Evolutionary conservation across 1,140 invertebrate genomes (phyloP).

Genomic region (Bombyx mori): DNA sequence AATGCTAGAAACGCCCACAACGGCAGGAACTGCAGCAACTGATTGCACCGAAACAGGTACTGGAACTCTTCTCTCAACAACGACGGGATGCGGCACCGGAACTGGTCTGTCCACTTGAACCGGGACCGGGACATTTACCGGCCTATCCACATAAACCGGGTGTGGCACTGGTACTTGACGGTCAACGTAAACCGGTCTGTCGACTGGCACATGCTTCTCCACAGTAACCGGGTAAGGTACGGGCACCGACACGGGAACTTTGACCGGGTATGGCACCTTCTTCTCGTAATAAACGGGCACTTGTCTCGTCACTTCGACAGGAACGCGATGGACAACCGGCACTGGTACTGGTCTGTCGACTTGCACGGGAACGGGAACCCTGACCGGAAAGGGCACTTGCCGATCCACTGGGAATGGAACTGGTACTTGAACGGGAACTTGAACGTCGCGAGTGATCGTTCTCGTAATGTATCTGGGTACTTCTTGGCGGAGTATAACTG

Average conservation of each 20-base stretch:
- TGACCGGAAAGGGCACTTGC: slow-evolving; percentile 49
- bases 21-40: slow-evolving; percentile 25
- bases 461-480: slow-evolving; percentile 71
- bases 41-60: slow-evolving; percentile 49
- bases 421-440: slow-evolving; percentile 74
- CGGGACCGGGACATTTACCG: slow-evolving; percentile 45
- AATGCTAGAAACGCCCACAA: slow-evolving; percentile 2
- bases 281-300: slow-evolving; percentile 71
- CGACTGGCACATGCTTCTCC: slow-evolving; percentile 54
- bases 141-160: slow-evolving; percentile 50
- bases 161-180: slow-evolving; percentile 54
- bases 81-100: slow-evolving; percentile 50
- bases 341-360: slow-evolving; percentile 53
- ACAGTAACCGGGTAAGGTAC: slow-evolving; percentile 58
- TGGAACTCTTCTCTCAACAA: slow-evolving; percentile 49
- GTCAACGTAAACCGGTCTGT: slow-evolving; percentile 59
- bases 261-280: slow-evolving; percentile 55
- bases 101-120: slow-evolving; percentile 57
- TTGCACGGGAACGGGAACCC: slow-evolving; percentile 70
- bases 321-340: slow-evolving; percentile 51
- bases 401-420: slow-evolving; percentile 68
- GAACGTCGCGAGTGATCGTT: slow-evolving; percentile 70
- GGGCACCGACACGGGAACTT: slow-evolving; percentile 50
- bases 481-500: slow-evolving; percentile 73
- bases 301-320: slow-evolving; percentile 71